Evolutionary conservation across 2,888 invertebrate genomes (phyloP), one percentile per base, ranked within the genome.

Genomic region (Diplolepis rosae): DNA sequence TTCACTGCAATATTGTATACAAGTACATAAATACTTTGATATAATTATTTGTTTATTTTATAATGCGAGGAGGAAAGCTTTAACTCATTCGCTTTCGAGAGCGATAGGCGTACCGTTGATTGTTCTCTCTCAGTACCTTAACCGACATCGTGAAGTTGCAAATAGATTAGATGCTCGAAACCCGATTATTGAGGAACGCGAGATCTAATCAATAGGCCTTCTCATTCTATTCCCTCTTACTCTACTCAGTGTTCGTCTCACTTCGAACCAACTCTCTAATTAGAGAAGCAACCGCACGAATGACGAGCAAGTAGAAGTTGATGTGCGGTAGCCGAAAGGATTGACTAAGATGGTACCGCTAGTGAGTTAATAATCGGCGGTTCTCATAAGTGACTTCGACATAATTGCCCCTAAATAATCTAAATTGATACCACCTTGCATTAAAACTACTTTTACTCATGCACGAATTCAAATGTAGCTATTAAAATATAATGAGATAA

Each of bases 131-230:
- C 2, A 54, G 15, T 54, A 30, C 13, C n/a, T 28, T 30, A 30
- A 30, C 9, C 54, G 54, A 15, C 30, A 54, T 30, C 28, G 1
- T 54, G n/a, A 30, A 18, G 30, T 54, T n/a, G 54, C 30, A 54
- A 54, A 9, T 54, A 54, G 54, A 54, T 54, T 54, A 54, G 54
- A 54, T 30, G 54, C 54, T 30, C 30, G 54, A 28, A 54, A 54
- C 13, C 6, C 13, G 56, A 39, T 56, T 56, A 56, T 56, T 56
- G 35, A 24, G 56, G 56, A 56, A 39, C 35, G n/a, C 24, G 13
- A n/a, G 24, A 56, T 35, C 56, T 56, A 56, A 56, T 56, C 35
- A 56, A 56, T 56, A 56, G 56, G 56, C 56, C 5, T 56, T 56
- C 56, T 56, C 30, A 30, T 28, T 27, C 51, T 51, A 1, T 27